phyloP scores from a whole-genome alignment of 2,797 vertebrate genomes.

The Distichodus sexfasciatus region DNA sequence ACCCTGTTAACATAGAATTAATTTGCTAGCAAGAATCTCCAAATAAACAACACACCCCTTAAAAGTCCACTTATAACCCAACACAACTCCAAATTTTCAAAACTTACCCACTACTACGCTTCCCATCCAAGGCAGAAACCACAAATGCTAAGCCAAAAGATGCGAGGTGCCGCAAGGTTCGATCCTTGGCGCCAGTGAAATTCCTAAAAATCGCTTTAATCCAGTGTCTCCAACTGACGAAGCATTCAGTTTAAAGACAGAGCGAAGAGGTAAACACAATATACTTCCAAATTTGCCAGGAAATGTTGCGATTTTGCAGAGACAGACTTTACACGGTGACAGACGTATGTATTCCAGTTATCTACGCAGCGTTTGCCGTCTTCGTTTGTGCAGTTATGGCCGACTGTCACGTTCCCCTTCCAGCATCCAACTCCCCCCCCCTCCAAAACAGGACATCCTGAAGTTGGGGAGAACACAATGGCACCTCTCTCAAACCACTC shows the following conservation, averaged over 20 bases:
- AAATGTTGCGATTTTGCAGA: too few species aligned
- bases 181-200: neutral
- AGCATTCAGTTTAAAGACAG: too few species aligned
- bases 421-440: constrained; percentile 52
- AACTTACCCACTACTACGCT: constrained; percentile 52
- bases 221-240: too few species aligned
- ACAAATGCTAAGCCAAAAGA: neutral
- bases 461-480: constrained; percentile 92
- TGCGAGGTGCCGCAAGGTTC: neutral
- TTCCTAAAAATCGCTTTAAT: neutral
- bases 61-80: neutral
- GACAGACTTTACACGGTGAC: neutral
- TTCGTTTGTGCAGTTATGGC: constrained; percentile 34
- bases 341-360: neutral
- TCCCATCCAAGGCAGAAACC: constrained; percentile 29
- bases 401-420: constrained; percentile 73
- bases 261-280: too few species aligned
- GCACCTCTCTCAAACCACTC: constrained; percentile 72
- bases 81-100: neutral
- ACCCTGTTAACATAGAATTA: too few species aligned
- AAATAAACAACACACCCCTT: neutral
- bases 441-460: constrained; percentile 95
- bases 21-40: too few species aligned
- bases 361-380: neutral
- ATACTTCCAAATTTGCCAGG: too few species aligned